These are phyloP conservation scores for Magallana gigas DNA, from an alignment of 1,140 invertebrate genomes.

Conservation along the genomic window DNA sequence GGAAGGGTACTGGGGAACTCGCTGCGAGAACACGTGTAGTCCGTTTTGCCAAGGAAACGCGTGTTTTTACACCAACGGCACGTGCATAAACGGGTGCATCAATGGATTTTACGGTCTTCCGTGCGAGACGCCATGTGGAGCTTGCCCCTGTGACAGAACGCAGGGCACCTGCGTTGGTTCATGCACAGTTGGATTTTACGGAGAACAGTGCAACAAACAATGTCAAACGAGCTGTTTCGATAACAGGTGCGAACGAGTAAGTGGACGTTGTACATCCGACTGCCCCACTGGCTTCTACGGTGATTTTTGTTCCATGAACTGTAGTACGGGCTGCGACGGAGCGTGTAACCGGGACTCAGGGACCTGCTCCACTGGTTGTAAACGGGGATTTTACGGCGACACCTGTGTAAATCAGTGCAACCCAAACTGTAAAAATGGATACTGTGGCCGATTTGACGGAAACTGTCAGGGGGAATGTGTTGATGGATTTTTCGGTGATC, in stretches of 20 bases:
- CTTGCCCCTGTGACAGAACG: conserved; percentile 34
- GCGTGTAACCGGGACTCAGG: conserved; percentile 35
- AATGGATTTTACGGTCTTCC: conserved; percentile 39
- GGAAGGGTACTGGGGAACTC: conserved; percentile 49
- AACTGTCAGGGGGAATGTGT: conserved; percentile 5
- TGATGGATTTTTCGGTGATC: conserved; percentile 36
- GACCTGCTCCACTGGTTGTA: conserved; percentile 28
- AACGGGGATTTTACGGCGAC: conserved; percentile 41
- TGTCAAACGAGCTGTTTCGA: conserved; percentile 49
- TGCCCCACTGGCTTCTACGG: conserved; percentile 54
- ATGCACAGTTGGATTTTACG: conserved; percentile 55
- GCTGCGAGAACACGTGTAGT: conserved; percentile 46
- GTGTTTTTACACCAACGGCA: conserved; percentile 44
- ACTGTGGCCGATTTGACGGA: neutral
- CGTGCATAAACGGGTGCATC: conserved; percentile 39
- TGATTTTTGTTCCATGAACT: conserved; percentile 27
- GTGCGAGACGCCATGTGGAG: conserved; percentile 39
- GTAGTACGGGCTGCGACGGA: conserved; percentile 23
- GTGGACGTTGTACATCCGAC: conserved; percentile 36
- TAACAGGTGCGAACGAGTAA: conserved; percentile 47
- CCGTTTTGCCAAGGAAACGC: neutral
- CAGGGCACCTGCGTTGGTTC: conserved; percentile 39
- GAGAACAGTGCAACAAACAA: conserved; percentile 42
- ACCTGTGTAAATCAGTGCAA: conserved; percentile 44
- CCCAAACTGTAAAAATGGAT: conserved; percentile 23